phyloP scores from a whole-genome alignment of 2,888 invertebrate species.

The Polylopha cassiicola region DNA sequence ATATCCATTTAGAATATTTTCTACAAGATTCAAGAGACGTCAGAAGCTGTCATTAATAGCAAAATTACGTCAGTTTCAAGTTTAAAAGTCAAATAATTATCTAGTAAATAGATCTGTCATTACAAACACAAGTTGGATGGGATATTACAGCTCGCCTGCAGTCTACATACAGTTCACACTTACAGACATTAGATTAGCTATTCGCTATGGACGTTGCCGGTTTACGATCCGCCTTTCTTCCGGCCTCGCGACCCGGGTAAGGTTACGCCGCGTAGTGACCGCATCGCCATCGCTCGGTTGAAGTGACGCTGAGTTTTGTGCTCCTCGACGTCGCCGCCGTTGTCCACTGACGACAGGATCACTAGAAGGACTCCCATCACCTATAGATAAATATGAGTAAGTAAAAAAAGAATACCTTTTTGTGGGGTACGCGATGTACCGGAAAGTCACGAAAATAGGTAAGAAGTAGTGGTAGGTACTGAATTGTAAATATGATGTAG shows the following conservation, averaged over 20 bases:
- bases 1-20: too few relatives aligned
- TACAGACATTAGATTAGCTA: slow-evolving; percentile 16
- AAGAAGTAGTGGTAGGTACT: too few relatives aligned
- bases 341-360: slow-evolving; percentile 86
- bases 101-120: too few relatives aligned
- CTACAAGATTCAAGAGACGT: too few relatives aligned
- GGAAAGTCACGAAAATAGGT: too few relatives aligned
- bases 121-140: too few relatives aligned
- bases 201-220: slow-evolving; percentile 19
- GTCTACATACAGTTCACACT: not conserved
- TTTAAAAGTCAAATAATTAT: too few relatives aligned
- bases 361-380: slow-evolving; percentile 89
- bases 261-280: slow-evolving; percentile 81
- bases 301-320: slow-evolving; percentile 88
- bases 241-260: slow-evolving; percentile 56
- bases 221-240: slow-evolving; percentile 66
- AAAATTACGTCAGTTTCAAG: too few relatives aligned
- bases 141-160: too few relatives aligned
- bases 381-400: slow-evolving; percentile 50
- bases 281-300: slow-evolving; percentile 93
- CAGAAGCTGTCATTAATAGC: too few relatives aligned
- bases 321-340: slow-evolving; percentile 68
- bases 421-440: too few relatives aligned
- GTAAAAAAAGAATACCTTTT: not conserved
- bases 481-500: too few relatives aligned